Conservation (phyloP, 2,888 invertebrate species). For the Seira musarum region DNA sequence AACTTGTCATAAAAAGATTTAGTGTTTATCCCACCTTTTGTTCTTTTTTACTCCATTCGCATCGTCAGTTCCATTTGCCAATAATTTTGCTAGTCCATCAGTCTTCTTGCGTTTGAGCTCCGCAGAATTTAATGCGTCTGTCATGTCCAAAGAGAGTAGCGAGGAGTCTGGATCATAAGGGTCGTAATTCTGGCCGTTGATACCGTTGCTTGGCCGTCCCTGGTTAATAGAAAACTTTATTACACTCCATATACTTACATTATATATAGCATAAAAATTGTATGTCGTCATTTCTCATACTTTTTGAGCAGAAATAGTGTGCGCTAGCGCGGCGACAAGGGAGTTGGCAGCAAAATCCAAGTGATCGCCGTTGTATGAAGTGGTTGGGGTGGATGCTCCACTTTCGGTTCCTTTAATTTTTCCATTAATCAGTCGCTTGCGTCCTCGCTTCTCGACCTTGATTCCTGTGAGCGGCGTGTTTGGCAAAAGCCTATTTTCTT, state of each 20-base stretch:
- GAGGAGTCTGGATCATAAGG: conserved; percentile 35
- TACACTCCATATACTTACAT: background rate
- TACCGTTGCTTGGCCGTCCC: background rate
- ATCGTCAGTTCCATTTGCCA: conserved; percentile 36
- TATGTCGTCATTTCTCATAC: conserved; percentile 1
- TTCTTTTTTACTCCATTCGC: conserved; percentile 43
- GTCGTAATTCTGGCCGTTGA: conserved; percentile 46
- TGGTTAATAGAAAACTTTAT: background rate
- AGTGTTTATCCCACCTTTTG: conserved; percentile 65
- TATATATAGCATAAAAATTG: background rate
- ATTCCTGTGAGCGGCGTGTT: conserved; percentile 56
- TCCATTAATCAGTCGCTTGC: conserved; percentile 45
- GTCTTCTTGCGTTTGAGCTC: conserved; percentile 60
- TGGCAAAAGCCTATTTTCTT: conserved; percentile 76
- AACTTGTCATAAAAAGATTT: background rate
- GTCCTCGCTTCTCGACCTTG: conserved; percentile 46
- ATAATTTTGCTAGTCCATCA: conserved; percentile 43
- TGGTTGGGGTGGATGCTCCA: conserved; percentile 47
- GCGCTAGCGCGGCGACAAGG: conserved; percentile 47
- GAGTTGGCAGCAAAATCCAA: conserved; percentile 52
- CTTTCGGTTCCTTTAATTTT: conserved; percentile 48
- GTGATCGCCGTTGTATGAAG: conserved; percentile 51
- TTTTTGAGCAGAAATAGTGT: conserved; percentile 52
- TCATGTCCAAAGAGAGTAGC: conserved; percentile 37
- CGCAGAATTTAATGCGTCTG: conserved; percentile 33